Evolutionary conservation across 2,113 vertebrate species (phyloP).

Genomic region (Pterocles gutturalis): DNA sequence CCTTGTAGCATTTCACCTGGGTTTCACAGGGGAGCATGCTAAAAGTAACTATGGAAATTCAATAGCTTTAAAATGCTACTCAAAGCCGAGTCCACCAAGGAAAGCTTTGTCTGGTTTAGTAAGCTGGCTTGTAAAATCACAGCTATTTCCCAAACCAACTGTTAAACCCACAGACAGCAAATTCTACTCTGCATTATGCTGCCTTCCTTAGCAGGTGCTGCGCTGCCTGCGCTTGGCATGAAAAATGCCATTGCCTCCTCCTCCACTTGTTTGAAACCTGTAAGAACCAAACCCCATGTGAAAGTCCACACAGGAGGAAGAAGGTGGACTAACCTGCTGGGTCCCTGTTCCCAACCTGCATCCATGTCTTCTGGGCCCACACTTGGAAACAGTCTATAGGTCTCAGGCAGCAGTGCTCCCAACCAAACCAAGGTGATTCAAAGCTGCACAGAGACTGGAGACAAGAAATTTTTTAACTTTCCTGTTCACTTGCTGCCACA

Average conservation of each 20-base stretch:
- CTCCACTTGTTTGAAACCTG: neutral
- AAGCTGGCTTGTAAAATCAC: slow-evolving; percentile 26
- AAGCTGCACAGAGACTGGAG: neutral
- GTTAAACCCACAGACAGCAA: neutral
- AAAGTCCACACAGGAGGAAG: accelerated
- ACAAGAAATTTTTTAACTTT: neutral
- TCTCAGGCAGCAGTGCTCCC: accelerated
- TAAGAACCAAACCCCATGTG: neutral
- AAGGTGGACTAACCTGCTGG: neutral
- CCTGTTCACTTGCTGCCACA: neutral
- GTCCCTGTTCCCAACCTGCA: accelerated
- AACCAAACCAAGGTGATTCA: neutral
- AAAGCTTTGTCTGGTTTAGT: neutral
- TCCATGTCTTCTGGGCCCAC: neutral
- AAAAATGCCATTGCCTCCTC: accelerated
- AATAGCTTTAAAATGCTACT: neutral
- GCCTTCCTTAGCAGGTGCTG: neutral
- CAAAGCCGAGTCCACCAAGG: slow-evolving; percentile 1
- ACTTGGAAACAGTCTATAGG: neutral
- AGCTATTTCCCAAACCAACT: neutral
- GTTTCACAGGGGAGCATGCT: neutral
- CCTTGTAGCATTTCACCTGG: neutral
- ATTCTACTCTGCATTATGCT: neutral
- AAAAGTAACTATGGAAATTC: neutral
- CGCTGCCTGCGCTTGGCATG: neutral